phyloP scores from a whole-genome alignment of 2,113 vertebrate species.

The Seriola aureovittata region DNA sequence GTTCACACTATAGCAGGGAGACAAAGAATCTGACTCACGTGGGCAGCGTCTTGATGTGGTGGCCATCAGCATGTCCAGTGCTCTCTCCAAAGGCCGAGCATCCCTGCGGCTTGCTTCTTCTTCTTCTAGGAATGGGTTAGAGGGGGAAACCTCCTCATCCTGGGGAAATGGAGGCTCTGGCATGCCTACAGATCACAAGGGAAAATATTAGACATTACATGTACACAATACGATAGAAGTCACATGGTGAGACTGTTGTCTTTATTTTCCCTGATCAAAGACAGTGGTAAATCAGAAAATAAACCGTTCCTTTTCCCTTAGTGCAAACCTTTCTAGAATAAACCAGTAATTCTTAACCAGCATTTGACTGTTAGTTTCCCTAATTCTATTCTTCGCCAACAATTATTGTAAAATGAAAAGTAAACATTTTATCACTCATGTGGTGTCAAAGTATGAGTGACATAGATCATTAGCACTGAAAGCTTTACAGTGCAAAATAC shows the following conservation, averaged over 20 bases:
- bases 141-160: conserved; percentile 94
- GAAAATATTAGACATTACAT: not conserved
- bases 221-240: not conserved
- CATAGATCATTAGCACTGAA: not conserved
- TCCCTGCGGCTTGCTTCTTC: conserved; percentile 92
- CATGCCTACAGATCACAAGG: conserved; percentile 84
- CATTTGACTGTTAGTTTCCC: too few relatives aligned
- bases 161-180: conserved; percentile 92
- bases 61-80: conserved; percentile 94
- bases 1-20: too few relatives aligned
- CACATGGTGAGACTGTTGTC: not conserved
- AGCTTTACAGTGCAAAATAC: not conserved
- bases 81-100: conserved; percentile 90
- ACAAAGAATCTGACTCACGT: conserved; percentile 68
- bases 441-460: not conserved
- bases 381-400: not conserved
- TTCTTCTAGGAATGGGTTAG: conserved; percentile 97
- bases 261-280: not conserved
- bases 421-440: not conserved
- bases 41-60: conserved; percentile 92
- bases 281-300: not conserved
- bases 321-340: not conserved
- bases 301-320: too few relatives aligned
- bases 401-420: not conserved
- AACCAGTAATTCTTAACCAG: not conserved